phyloP scores from a whole-genome alignment of 1,140 invertebrate genomes.

The Kradibia gibbosae region DNA sequence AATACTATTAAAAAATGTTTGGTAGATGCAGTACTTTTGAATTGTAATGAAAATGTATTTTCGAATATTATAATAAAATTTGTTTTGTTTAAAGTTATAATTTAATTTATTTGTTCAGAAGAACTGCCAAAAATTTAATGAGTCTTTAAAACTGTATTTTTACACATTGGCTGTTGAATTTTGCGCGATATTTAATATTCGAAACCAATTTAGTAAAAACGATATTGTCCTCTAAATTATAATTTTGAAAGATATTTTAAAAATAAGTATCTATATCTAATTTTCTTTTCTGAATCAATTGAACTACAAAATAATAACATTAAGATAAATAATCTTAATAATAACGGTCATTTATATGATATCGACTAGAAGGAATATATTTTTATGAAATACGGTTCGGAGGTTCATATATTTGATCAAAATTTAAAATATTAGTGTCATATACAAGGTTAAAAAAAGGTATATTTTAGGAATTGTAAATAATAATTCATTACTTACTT shows the following conservation, averaged over 20 bases:
- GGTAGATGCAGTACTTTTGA: no score
- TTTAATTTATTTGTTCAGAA: neutral
- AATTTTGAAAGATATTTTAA: neutral
- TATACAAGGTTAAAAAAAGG: neutral
- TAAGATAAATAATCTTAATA: conserved; percentile 11
- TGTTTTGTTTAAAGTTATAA: neutral
- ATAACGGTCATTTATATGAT: neutral
- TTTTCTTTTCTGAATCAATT: neutral
- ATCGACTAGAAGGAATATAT: neutral
- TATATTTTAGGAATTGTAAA: neutral
- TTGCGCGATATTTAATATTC: conserved; percentile 6
- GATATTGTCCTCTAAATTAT: neutral
- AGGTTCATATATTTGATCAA: neutral
- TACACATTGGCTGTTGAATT: neutral
- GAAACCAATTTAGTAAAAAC: conserved; percentile 11
- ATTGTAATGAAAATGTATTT: neutral
- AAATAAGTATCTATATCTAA: conserved; percentile 11
- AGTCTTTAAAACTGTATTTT: conserved; percentile 40
- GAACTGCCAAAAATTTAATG: conserved; percentile 40
- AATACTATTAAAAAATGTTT: neutral
- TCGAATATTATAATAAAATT: conserved; percentile 1
- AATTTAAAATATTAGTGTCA: neutral
- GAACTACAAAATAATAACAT: neutral
- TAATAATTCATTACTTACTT: neutral
- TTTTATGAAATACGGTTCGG: neutral